A percentile compares a stretch with the other conserved stretches of the same genome.
Conservation (phyloP, 2,113 vertebrate genomes). For the Cricetomys ansorgei region DNA sequence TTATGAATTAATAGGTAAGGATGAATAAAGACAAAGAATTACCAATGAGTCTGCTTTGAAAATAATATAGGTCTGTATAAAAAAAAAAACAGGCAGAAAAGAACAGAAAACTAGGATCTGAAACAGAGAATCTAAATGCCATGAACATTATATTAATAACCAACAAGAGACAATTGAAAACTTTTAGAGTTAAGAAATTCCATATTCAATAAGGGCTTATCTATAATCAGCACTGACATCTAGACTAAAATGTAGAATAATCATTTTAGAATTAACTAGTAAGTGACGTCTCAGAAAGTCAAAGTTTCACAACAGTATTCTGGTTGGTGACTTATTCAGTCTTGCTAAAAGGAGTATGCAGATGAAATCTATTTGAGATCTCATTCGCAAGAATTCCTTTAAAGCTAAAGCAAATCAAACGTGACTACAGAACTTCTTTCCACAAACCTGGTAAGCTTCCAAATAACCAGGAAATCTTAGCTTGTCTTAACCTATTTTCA, state of each 20-base stretch:
- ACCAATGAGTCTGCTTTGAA: neutral
- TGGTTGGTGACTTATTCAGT: neutral
- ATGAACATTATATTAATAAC: neutral
- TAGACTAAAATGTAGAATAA: neutral
- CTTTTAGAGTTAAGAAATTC: neutral
- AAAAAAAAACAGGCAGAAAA: neutral
- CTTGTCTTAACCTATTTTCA: neutral
- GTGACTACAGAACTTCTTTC: neutral
- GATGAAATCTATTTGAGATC: neutral
- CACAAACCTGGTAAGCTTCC: neutral
- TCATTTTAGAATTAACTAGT: neutral
- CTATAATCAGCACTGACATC: neutral
- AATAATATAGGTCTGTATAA: neutral
- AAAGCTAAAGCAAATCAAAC: neutral
- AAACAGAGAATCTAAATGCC: neutral
- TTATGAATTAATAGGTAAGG: neutral
- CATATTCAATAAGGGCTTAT: too few species aligned
- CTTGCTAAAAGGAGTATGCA: fast-evolving
- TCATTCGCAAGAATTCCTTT: neutral
- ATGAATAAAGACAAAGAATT: neutral
- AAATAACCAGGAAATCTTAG: neutral
- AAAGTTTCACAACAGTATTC: neutral
- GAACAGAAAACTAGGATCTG: neutral
- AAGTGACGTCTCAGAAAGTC: neutral
- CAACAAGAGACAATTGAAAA: neutral